Base-by-base conservation (phyloP, 1,140 invertebrate genomes). In the Andricus grossulariae region DNA sequence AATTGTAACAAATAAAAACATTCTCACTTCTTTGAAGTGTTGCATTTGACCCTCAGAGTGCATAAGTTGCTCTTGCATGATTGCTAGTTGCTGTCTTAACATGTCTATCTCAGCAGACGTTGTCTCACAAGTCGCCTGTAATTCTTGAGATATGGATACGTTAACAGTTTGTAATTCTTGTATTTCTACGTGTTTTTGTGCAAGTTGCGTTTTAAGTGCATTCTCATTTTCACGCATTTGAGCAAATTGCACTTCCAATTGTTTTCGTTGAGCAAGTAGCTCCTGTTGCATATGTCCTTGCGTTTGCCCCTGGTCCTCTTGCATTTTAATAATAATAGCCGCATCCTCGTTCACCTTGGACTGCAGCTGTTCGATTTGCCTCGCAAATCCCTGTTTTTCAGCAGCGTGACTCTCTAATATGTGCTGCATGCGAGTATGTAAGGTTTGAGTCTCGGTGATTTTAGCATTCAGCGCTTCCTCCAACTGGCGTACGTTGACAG, bases 391-490 rank as follows among this genome's bases (percentile, higher is more conserved):
- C 77, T 92, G 90, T 32, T 93, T 92, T 75, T 94, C 93, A 2
- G 89, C 88, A 21, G 90, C 85, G 76, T 93, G 92, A 77, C 92
- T 93, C 66, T 95, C 94, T 39, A 93, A 85, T 16, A 93, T 90
- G 19, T 93, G 93, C 85, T 94, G 93, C 88, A 95, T 91, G 11
- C 94, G 91, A 2, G 91, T 88, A 76, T 93, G 93, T 18, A 94
- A 86, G 6, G 93, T 92, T 79, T 94, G 92, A 32, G 93, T 87
- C 82, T 95, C 95, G 21, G 92, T 87, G 0, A 80, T 45, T 70
- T 92, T 92, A 4, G 82, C 85, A 18, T 90, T 90, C 1, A 93
- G 73, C 5, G 92, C 89, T 76, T 95, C 94, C 74, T 94, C 94
- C 5, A 93, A 85, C 60, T 92, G 92, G 57, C 94, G 92, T 4